phyloP scores from a whole-genome alignment of 2,113 vertebrate species.

The Indri indri region DNA sequence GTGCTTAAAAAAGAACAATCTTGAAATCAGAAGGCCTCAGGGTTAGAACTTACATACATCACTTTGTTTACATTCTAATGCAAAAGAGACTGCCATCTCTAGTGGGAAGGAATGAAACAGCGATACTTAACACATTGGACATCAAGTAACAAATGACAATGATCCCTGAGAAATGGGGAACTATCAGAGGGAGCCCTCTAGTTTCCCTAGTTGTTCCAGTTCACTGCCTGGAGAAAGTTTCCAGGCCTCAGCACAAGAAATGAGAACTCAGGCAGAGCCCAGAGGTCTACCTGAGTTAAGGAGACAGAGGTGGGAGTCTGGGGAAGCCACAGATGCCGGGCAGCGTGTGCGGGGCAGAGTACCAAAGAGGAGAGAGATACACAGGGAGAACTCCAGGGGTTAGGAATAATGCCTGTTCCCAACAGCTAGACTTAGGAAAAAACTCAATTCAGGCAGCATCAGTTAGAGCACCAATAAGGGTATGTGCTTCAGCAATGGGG shows the following conservation, averaged over 20 bases:
- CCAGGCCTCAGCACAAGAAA: background rate
- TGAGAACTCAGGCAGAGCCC: background rate
- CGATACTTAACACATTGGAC: background rate
- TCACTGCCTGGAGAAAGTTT: background rate
- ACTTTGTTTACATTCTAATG: background rate
- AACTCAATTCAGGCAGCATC: background rate
- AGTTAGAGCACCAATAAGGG: background rate
- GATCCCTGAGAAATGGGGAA: background rate
- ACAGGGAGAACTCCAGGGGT: background rate
- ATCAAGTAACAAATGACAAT: background rate
- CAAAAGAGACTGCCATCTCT: background rate
- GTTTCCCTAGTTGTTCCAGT: background rate
- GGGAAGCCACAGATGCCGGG: background rate
- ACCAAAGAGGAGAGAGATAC: background rate
- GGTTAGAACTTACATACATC: background rate
- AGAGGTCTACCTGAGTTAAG: background rate
- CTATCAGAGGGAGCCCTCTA: background rate
- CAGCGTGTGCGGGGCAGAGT: background rate
- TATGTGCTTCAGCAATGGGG: background rate
- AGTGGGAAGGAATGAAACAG: background rate
- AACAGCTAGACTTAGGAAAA: background rate
- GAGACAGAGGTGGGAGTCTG: background rate
- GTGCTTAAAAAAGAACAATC: too few relatives aligned
- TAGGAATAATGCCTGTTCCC: background rate
- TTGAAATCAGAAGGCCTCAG: too few relatives aligned